Base-by-base conservation (phyloP, 2,797 vertebrate genomes). In the Poecilia gillii region DNA sequence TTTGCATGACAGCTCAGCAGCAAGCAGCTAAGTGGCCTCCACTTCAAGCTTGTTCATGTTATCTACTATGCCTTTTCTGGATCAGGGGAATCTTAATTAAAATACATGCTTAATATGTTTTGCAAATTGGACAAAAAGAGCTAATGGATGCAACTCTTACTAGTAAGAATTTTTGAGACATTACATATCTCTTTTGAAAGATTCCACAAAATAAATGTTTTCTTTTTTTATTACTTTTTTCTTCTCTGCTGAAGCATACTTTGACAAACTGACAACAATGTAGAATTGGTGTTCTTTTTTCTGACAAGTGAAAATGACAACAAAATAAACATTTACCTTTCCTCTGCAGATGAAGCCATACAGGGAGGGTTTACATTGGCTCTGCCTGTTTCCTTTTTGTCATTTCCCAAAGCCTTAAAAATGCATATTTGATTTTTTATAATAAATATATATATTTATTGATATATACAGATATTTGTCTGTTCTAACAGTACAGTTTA, bases 241-340 rank as follows among this genome's bases (percentile, higher is more conserved):
- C 73, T 76, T 31, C 76, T 84, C 45, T 75, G 76, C 59, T 59
- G 77, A 62, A 45, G 78, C 68, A 59, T 74, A 41, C 7, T 0
- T 59, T 51, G 73, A 55, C 46, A 41, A 64, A 87, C 43, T 87
- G 85, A 89, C 85, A 88, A 74, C 59, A 66, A 75, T 62, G 64
- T 76, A n/a, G 78, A 81, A 90, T 73, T 74, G 33, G 25, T 73
- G 70, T 79, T 77, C 86, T 70, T 59, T 80, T 31, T 80, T 74
- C 73, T 79, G 74, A 79, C 81, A 76, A n/a, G 16, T 72, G 20
- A 59, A 85, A 83, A 86, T 79, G 72, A 82, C 55, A 57, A 85
- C 70, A 62, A 85, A 89, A 85, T 84, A 55, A 88, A 84, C 72
- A 87, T 78, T 84, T 81, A 86, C 82, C 78, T 77, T 75, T 83